Percentiles rank a stretch among this genome's conserved stretches.
phyloP scores from a whole-genome alignment of 1,140 invertebrate genomes.

The Sitobion miscanthi region DNA sequence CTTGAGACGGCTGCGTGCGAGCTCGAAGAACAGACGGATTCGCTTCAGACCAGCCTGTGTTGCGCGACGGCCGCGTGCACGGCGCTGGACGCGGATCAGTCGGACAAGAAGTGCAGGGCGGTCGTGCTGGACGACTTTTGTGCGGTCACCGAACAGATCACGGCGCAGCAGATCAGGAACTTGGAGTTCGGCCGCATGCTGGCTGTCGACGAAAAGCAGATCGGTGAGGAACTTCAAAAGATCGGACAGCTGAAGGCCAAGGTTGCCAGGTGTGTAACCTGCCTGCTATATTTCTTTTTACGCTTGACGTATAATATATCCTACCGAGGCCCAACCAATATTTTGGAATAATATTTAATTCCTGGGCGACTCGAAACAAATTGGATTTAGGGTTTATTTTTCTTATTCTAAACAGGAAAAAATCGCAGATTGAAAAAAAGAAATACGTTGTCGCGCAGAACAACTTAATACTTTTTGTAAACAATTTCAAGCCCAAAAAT shows the following conservation, averaged over 20 bases:
- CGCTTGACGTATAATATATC: too few relatives aligned
- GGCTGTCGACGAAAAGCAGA: neutral
- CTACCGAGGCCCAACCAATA: too few relatives aligned
- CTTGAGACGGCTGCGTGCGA: neutral
- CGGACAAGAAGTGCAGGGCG: neutral
- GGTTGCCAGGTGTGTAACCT: neutral
- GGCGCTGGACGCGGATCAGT: neutral
- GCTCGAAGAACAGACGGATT: neutral
- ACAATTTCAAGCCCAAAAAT: too few relatives aligned
- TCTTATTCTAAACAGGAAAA: too few relatives aligned
- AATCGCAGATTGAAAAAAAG: too few relatives aligned
- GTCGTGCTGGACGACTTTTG: slow-evolving; percentile 17
- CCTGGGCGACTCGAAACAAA: too few relatives aligned
- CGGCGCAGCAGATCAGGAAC: slow-evolving; percentile 23
- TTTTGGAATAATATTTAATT: too few relatives aligned
- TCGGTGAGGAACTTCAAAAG: neutral
- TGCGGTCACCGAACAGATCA: slow-evolving; percentile 38
- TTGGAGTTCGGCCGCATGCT: slow-evolving; percentile 28
- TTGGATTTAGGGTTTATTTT: too few relatives aligned
- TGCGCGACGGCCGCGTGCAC: neutral
- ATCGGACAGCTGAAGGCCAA: slow-evolving; percentile 24
- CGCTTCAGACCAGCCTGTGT: neutral
- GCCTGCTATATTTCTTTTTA: neutral
- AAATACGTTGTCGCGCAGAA: too few relatives aligned
- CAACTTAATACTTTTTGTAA: too few relatives aligned